Evolutionary conservation across 1,140 invertebrate genomes (phyloP).

Genomic region (Olivierus martensii): DNA sequence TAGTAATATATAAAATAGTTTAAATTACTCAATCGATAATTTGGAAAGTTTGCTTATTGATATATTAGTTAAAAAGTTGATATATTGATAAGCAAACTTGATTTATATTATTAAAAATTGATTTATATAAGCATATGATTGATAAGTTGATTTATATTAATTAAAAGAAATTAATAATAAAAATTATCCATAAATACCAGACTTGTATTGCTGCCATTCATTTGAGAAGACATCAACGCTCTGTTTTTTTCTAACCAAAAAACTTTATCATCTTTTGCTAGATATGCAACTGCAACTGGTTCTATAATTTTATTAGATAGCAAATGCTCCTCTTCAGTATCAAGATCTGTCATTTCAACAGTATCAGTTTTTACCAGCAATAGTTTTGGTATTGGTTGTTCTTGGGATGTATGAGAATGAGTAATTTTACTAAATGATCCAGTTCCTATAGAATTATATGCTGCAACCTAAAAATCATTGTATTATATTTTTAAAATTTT

Average conservation of each 20-base stretch:
- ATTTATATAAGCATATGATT: too few relatives aligned
- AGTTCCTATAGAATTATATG: constrained; percentile 56
- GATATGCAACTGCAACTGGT: constrained; percentile 27
- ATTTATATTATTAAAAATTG: too few relatives aligned
- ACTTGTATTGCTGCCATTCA: constrained; percentile 38
- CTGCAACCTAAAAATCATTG: constrained; percentile 42
- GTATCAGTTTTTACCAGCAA: constrained; percentile 52
- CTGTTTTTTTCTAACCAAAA: constrained; percentile 73
- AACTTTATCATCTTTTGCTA: constrained; percentile 48
- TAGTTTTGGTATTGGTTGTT: constrained; percentile 62
- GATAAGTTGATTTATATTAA: too few relatives aligned
- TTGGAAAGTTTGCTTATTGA: too few relatives aligned
- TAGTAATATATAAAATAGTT: too few relatives aligned
- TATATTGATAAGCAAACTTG: too few relatives aligned
- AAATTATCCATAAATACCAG: constrained; percentile 28
- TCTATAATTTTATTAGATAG: constrained; percentile 25
- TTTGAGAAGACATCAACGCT: constrained; percentile 50
- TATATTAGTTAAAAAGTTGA: too few relatives aligned
- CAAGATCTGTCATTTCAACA: constrained; percentile 55
- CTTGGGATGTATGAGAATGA: constrained; percentile 41
- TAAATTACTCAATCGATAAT: too few relatives aligned
- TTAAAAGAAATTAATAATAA: too few relatives aligned
- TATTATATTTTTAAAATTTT: too few relatives aligned
- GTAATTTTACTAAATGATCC: constrained; percentile 49
- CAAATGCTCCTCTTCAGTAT: constrained; percentile 37